Percentiles rank a stretch among this genome's conserved stretches.
phyloP scores from a whole-genome alignment of 1,140 invertebrate species.

The Heliothis virescens region DNA sequence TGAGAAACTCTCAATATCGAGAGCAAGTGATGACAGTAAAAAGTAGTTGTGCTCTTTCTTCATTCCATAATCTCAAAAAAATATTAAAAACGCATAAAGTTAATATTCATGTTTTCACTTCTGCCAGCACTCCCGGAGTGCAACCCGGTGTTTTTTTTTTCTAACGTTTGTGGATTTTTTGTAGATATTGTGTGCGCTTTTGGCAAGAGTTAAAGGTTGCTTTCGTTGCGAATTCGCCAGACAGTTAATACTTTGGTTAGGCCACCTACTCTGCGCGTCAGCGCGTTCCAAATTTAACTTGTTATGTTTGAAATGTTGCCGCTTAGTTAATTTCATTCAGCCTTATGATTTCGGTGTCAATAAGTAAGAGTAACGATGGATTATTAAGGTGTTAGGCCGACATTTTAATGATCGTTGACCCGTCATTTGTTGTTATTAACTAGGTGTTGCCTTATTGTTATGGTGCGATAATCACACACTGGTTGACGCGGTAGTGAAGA shows the following conservation, averaged over 20 bases:
- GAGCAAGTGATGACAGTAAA: too few relatives aligned
- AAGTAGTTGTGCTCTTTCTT: too few relatives aligned
- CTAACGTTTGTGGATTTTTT: slow-evolving; percentile 39
- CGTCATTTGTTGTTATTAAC: slow-evolving; percentile 22
- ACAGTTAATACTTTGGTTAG: slow-evolving; percentile 63
- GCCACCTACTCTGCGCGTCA: slow-evolving; percentile 68
- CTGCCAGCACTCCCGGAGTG: too few relatives aligned
- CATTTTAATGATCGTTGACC: slow-evolving; percentile 6
- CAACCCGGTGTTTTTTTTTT: too few relatives aligned
- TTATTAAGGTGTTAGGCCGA: slow-evolving; percentile 22
- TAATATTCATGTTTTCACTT: too few relatives aligned
- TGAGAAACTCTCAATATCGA: too few relatives aligned
- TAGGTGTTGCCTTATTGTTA: slow-evolving; percentile 27
- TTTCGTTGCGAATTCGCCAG: slow-evolving; percentile 46
- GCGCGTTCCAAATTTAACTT: slow-evolving; percentile 73
- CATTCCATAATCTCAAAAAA: too few relatives aligned
- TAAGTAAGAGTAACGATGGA: slow-evolving; percentile 14
- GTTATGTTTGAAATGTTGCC: slow-evolving; percentile 71
- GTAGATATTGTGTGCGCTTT: slow-evolving; percentile 47
- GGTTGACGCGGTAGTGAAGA: slow-evolving; percentile 35
- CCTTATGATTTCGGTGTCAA: slow-evolving; percentile 31
- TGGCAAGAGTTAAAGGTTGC: slow-evolving; percentile 47
- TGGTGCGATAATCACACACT: slow-evolving; percentile 34
- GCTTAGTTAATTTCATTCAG: slow-evolving; percentile 71
- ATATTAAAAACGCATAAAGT: too few relatives aligned